These are phyloP conservation scores for Crypturellus tataupa DNA, from an alignment of 2,797 vertebrate species.

Conservation along the genomic window DNA sequence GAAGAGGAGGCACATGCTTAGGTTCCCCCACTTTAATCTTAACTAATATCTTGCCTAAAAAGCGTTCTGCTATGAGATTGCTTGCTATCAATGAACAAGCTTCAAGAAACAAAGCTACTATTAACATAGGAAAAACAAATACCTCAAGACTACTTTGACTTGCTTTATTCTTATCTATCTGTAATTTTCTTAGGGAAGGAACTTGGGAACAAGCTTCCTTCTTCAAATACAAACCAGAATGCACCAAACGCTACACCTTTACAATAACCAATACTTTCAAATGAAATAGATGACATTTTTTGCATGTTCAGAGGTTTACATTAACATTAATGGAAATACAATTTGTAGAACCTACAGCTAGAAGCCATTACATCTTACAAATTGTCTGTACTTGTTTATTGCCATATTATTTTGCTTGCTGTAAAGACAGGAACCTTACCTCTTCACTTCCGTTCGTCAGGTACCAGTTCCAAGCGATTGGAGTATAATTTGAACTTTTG, in stretches of 20 bases:
- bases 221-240: not conserved
- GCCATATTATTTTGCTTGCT: not conserved
- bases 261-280: not conserved
- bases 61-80: accelerated
- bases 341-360: not conserved
- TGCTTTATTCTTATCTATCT: not conserved
- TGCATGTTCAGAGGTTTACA: not conserved
- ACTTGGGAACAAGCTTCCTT: not conserved
- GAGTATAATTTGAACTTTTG: conserved; percentile 69
- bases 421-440: conserved; percentile 77
- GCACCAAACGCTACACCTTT: not conserved
- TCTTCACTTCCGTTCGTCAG: conserved; percentile 82
- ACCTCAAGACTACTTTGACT: not conserved
- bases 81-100: not conserved
- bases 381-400: not conserved
- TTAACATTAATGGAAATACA: not conserved
- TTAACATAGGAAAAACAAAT: not conserved
- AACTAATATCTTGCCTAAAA: too few species aligned
- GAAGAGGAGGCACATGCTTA: not conserved
- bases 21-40: not conserved
- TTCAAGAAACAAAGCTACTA: not conserved
- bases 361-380: not conserved
- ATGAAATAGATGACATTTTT: accelerated
- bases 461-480: conserved; percentile 88
- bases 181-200: not conserved